Evolutionary conservation across 2,797 vertebrate genomes (phyloP), one percentile per base, ranked within the genome.

Genomic region (Buceros bicornis): DNA sequence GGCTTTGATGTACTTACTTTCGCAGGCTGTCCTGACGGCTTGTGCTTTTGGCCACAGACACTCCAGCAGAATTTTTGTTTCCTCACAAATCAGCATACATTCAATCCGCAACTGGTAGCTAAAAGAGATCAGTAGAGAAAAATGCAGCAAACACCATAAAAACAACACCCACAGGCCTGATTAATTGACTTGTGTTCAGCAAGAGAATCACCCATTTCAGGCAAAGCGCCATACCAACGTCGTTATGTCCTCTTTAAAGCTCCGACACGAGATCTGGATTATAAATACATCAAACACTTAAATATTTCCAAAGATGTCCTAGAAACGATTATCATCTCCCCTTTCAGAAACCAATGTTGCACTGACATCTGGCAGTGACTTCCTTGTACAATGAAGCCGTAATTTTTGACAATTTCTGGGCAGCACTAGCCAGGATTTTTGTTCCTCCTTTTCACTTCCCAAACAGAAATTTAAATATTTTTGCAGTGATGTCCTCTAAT

Each of bases 81-180:
- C 99, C 94, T 99, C 99, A 22, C 99, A 99, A 88, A 99, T 96
- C 97, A 99, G 95, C 99, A 99, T 99, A 83, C 99, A 99, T 88
- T 99, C 98, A 69, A 99, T 98, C 89, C 99, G 98, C 90, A 99
- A 95, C 95, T 98, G 98, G 97, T 99, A 99, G 97, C 99, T 99
- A 94, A 18, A 69, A 28, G 16, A 94, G 37, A 72, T 60, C 54
- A 40, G 81, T 67, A 48, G 14, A 28, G 17, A 33, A 91, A 74
- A 73, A 86, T 10, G 6, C 82, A 64, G 50, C 35, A 83, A 69
- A 77, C 33, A 61, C 21, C 45, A 81, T 4, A 60, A 48, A 73
- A 77, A 4, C 43, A 76, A 62, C 35, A 2, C 17, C 13, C 48
- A 31, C 20, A 14, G 33, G 35, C 56, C 11, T 91, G 84, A 88